Base-by-base conservation (phyloP, 2,888 invertebrate species). In the Phlogophora meticulosa region DNA sequence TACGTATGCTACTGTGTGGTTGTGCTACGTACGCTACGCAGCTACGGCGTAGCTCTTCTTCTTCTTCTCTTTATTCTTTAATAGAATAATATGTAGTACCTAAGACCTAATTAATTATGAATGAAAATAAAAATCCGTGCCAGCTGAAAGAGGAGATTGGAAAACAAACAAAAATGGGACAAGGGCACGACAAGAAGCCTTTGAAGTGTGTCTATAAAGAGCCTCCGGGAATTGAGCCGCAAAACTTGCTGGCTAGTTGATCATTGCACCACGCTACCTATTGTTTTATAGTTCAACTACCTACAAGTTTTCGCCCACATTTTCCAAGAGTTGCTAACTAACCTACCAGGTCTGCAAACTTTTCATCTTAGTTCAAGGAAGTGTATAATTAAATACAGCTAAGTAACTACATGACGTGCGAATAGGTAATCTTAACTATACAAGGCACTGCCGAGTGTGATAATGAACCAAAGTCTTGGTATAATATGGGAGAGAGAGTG, bases 41-140 rank as follows among this genome's bases (percentile, higher is more conserved):
- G 40, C 46, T 48, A 71, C 66, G 72, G 48, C 72, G 67, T 67
- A 67, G 72, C 66, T 7, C 1, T 5, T 9, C 20, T 2, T 13
- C n/a, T n/a, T n/a, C n/a, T n/a, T n/a, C n/a, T n/a, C n/a, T n/a
- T n/a, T n/a, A n/a, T n/a, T n/a, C n/a, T n/a, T n/a, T n/a, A n/a
- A n/a, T n/a, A n/a, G n/a, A n/a, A n/a, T n/a, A n/a, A n/a, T n/a
- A n/a, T n/a, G n/a, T n/a, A n/a, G n/a, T n/a, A n/a, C n/a, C n/a
- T n/a, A n/a, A n/a, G n/a, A n/a, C n/a, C n/a, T n/a, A n/a, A n/a
- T n/a, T n/a, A n/a, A n/a, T n/a, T n/a, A n/a, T n/a, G n/a, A n/a
- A n/a, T n/a, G n/a, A n/a, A n/a, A n/a, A n/a, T n/a, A n/a, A n/a
- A n/a, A n/a, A n/a, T n/a, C n/a, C n/a, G n/a, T n/a, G n/a, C n/a